phyloP scores from a whole-genome alignment of 2,113 vertebrate genomes.

The Gambusia holbrooki region DNA sequence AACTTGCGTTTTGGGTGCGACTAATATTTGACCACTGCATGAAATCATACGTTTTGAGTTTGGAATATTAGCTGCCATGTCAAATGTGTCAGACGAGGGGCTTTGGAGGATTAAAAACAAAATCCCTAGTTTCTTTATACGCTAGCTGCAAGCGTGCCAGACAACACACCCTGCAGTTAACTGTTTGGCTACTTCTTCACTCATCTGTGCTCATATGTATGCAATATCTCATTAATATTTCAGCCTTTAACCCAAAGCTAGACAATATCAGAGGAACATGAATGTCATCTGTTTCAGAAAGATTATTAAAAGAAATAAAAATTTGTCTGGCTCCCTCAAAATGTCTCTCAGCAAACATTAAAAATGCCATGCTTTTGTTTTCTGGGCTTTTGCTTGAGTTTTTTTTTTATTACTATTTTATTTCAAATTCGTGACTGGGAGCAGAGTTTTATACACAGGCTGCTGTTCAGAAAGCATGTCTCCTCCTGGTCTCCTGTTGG shows the following conservation, averaged over 20 bases:
- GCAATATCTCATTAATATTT: conserved; percentile 64
- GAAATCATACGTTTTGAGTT: conserved; percentile 2
- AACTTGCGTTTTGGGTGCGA: background rate
- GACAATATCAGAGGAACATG: conserved; percentile 60
- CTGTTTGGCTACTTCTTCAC: conserved; percentile 37
- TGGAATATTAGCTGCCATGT: conserved; percentile 9
- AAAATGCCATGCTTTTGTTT: conserved; percentile 52
- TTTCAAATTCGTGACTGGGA: conserved; percentile 55
- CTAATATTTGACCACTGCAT: background rate
- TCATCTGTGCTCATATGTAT: conserved; percentile 61
- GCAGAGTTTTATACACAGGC: conserved; percentile 64
- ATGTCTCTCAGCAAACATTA: conserved; percentile 49
- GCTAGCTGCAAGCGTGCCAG: conserved; percentile 13
- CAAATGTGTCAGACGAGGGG: conserved; percentile 11
- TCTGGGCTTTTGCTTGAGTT: conserved; percentile 25
- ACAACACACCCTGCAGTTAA: conserved; percentile 35
- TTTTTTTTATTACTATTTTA: conserved; percentile 35
- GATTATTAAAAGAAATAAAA: conserved; percentile 67
- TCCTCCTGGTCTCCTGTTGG: conserved; percentile 53
- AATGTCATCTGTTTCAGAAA: conserved; percentile 73
- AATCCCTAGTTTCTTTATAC: conserved; percentile 23
- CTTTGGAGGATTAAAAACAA: conserved; percentile 35
- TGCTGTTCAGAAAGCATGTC: conserved; percentile 45
- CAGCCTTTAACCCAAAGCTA: conserved; percentile 62
- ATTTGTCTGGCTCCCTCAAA: conserved; percentile 11